These are phyloP conservation scores for Eclectus roratus DNA, from an alignment of 2,113 vertebrate genomes.

Conservation along the genomic window DNA sequence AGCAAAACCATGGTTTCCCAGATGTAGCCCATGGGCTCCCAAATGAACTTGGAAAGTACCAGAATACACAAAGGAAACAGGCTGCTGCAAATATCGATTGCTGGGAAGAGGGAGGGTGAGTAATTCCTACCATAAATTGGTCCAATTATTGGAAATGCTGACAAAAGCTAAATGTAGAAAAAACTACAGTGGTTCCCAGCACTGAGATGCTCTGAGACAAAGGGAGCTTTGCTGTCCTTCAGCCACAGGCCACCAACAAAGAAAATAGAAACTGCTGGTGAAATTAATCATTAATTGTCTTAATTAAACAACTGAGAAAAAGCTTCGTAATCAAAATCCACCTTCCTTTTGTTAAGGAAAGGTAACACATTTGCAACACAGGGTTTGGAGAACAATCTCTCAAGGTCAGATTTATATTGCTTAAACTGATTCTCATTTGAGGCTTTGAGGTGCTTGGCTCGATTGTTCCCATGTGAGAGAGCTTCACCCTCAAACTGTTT, in stretches of 20 bases:
- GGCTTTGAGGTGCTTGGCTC: neutral
- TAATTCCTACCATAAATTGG: neutral
- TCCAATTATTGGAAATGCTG: conserved; percentile 20
- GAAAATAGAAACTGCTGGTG: conserved; percentile 19
- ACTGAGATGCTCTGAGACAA: neutral
- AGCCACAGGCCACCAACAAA: neutral
- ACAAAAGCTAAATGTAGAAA: neutral
- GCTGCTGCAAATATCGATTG: neutral
- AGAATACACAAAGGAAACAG: neutral
- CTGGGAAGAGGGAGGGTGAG: neutral
- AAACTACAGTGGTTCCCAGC: neutral
- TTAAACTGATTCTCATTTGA: neutral
- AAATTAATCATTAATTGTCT: conserved; percentile 39
- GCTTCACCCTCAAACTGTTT: neutral
- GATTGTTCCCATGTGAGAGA: neutral
- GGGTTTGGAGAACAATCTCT: neutral
- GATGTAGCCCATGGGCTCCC: neutral
- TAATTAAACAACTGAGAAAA: conserved; percentile 31
- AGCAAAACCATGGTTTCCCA: neutral
- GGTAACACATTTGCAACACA: neutral
- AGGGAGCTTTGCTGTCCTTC: conserved; percentile 10
- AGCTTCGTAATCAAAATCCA: conserved; percentile 2
- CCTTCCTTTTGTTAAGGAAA: neutral
- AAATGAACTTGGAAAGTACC: neutral
- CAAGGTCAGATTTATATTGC: neutral